Evolutionary conservation across 1,140 invertebrate species (phyloP), one percentile per base, ranked within the genome.

Genomic region (Onthophagus taurus): DNA sequence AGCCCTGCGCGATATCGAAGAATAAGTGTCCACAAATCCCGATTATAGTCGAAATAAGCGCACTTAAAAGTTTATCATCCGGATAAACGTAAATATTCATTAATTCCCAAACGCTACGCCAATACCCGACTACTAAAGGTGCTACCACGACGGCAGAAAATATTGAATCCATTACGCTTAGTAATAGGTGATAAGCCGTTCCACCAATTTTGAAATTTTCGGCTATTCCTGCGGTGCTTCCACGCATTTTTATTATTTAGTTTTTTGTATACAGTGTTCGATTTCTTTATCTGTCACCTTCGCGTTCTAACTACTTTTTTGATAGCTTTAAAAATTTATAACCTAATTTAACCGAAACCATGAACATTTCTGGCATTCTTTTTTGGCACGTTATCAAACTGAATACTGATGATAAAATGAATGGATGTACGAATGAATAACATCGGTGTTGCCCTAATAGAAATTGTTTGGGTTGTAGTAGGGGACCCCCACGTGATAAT

Each of bases 101-200:
- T 12, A 91, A 71, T 31, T 77, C 74, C 85, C 85, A 91, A 19
- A 83, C 85, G 37, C 85, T 84, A 19, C 87, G 71, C 87, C 87
- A 91, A 59, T 89, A 90, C 33, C 77, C 75, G 6, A 91, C 83
- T 2, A 89, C 85, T 7, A 80, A 74, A 6, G 86, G 86, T 0
- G 82, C 80, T 4, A 87, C 75, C 8, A 90, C 68, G 1, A 76
- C 56, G 31, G 78, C 75, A 4, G 85, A 81, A 54, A 90, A 73
- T 11, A 82, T 53, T 9, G 72, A 71, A 60, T 90, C 87, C 30
- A 86, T 62, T 31, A 81, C 54, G 9, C 75, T 74, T 13, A 87
- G 68, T 4, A 83, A 65, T 2, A 71, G 66, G 50, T 78, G 70
- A 60, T 78, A 72, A 38, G 64, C 50, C 58, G 67, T 54, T 58